Base-by-base conservation (phyloP, 2,888 invertebrate genomes). In the Mylabris sibirica region DNA sequence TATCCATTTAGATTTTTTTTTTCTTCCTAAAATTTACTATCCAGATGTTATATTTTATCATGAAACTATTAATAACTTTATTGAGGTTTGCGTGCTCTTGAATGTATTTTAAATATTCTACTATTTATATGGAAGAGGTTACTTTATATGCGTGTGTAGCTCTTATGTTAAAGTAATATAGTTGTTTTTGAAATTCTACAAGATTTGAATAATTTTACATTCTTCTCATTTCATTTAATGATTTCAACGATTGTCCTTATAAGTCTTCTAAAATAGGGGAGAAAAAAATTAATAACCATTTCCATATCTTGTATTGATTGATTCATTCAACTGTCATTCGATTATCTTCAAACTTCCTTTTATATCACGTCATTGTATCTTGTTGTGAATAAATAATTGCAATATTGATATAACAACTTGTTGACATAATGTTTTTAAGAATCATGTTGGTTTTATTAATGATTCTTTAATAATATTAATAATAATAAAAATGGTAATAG, bases 21-120 rank as follows among this genome's bases (percentile, higher is more conserved):
- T 9, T 20, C 1, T 20, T 20, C 9, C 2, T 3, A 49, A 20
- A 49, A n/a, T n/a, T 49, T 49, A 49, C 8, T 11, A 49, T 49
- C 53, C 53, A 53, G 53, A 53, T 24, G 53, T 53, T 30, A 30
- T 30, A 11, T 53, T 22, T 53, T 24, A 53, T 53, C 53, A 11
- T 53, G 12, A 11, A 22, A 53, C 24, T 53, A 53, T 53, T 53
- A 53, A 53, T 53, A 53, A 53, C 53, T 53, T 53, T 12, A 53
- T 24, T 57, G 57, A 61, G 59, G 62, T 20, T 53, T 22, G 53
- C 22, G 53, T 53, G 53, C 53, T 12, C 24, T 53, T 53, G 53
- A 24, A 24, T 24, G 22, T 53, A 24, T 53, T 53, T 49, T 22
- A 53, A 53, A 53, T 53, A 12, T 30, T 8, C 22, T 22, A 12